A percentile compares a stretch with the other conserved stretches of the same genome.
Conservation (phyloP, 2,797 vertebrate genomes). For the Sparus aurata region DNA sequence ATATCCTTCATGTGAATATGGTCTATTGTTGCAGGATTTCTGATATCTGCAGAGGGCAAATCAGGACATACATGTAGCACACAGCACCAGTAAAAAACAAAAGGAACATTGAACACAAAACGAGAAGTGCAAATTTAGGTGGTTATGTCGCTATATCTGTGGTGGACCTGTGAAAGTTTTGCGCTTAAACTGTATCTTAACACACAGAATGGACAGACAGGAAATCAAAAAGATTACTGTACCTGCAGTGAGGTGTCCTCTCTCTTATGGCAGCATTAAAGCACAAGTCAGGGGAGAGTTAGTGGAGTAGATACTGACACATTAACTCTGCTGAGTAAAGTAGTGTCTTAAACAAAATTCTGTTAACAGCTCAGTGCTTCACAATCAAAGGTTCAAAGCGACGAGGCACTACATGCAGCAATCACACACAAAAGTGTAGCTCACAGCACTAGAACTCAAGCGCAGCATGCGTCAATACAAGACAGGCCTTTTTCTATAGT, state of each 20-base stretch:
- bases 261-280: conserved; percentile 72
- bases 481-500: conserved; percentile 28
- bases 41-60: conserved; percentile 20
- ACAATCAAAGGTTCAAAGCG: conserved; percentile 11
- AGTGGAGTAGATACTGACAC: conserved; percentile 46
- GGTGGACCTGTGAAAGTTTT: background rate
- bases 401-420: conserved; percentile 20
- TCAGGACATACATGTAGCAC: background rate
- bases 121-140: conserved; percentile 11
- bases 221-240: conserved; percentile 42
- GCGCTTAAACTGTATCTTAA: background rate
- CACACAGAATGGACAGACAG: conserved; percentile 1
- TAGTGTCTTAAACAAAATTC: background rate
- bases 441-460: conserved; percentile 29
- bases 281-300: conserved; percentile 55
- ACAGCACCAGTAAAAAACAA: conserved; percentile 4
- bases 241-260: conserved; percentile 83
- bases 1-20: too few relatives aligned
- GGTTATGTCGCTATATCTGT: background rate
- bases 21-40: conserved; percentile 1
- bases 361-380: conserved; percentile 1
- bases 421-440: conserved; percentile 28
- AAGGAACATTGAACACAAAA: conserved; percentile 5
- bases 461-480: conserved; percentile 47
- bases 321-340: background rate